Evolutionary conservation across 2,888 invertebrate genomes (phyloP).

Genomic region (Asteroscopus sphinx): DNA sequence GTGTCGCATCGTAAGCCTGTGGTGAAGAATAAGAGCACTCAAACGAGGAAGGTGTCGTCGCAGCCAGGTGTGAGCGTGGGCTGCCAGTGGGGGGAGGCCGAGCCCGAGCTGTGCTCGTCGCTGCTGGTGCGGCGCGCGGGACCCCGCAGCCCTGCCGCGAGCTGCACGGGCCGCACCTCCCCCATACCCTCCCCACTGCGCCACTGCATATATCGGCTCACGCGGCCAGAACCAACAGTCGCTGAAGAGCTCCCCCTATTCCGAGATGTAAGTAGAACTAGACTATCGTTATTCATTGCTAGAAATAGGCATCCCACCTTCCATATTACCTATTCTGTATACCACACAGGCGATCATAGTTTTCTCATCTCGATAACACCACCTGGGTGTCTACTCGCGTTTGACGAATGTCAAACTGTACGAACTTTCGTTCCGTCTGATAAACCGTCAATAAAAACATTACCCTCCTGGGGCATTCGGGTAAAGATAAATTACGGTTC

Average conservation of each 20-base stretch:
- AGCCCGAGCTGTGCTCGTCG: not conserved
- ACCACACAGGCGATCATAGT: too few relatives aligned
- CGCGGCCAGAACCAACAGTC: conserved; percentile 5
- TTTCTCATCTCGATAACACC: too few relatives aligned
- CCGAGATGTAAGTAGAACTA: conserved; percentile 56
- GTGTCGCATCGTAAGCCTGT: conserved; percentile 23
- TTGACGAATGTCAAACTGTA: too few relatives aligned
- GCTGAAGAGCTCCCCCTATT: conserved; percentile 35
- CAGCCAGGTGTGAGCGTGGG: conserved; percentile 17
- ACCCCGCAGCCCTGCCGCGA: not conserved
- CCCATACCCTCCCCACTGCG: conserved; percentile 3
- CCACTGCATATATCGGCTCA: conserved; percentile 2
- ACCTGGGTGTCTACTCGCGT: too few relatives aligned
- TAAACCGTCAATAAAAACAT: too few relatives aligned
- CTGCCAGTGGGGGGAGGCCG: conserved; percentile 24
- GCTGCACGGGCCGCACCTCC: not conserved
- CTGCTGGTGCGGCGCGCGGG: conserved; percentile 6
- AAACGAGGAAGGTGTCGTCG: conserved; percentile 33
- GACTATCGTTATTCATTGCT: not conserved
- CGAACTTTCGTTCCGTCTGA: too few relatives aligned
- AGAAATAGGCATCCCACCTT: not conserved
- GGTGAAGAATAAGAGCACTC: conserved; percentile 49
- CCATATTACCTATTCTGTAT: too few relatives aligned
- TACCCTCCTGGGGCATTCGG: too few relatives aligned
- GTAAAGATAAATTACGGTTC: too few relatives aligned